These are phyloP conservation scores for Listronotus oregonensis DNA, from an alignment of 1,140 invertebrate species.

Conservation along the genomic window DNA sequence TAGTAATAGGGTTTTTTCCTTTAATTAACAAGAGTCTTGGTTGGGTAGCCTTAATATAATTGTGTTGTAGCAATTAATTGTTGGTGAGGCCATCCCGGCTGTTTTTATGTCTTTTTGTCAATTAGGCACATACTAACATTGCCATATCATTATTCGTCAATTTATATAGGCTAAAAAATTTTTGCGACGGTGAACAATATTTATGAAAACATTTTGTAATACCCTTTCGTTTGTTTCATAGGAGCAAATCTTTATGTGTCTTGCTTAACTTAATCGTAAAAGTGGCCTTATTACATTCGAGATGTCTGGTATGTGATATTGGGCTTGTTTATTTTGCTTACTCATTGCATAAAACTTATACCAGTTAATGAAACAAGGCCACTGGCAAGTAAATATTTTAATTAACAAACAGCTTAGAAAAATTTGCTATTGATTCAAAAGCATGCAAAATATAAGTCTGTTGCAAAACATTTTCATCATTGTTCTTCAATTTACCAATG, in stretches of 20 bases:
- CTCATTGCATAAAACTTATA: no score
- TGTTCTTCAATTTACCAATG: conserved; percentile 15
- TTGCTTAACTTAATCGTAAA: no score
- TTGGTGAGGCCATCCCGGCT: conserved; percentile 41
- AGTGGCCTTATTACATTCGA: no score
- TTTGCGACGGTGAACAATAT: conserved; percentile 12
- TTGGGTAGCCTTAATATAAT: conserved; percentile 47
- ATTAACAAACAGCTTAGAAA: no score
- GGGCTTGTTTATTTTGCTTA: no score
- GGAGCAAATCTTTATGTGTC: no score
- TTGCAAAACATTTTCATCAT: conserved; percentile 1
- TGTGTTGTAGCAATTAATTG: conserved; percentile 55
- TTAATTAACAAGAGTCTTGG: conserved; percentile 14
- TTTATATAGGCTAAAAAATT: conserved; percentile 40
- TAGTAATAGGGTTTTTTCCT: conserved; percentile 6
- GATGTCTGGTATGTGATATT: no score
- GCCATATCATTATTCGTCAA: conserved; percentile 57
- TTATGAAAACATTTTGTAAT: conserved; percentile 6
- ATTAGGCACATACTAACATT: conserved; percentile 54
- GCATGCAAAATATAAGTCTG: background rate
- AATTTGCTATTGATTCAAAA: background rate
- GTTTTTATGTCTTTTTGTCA: conserved; percentile 53
- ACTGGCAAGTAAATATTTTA: no score
- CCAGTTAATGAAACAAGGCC: no score
- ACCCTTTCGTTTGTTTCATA: background rate